Base-by-base conservation (phyloP, 2,888 invertebrate species). In the Lepidochitona cinerea region DNA sequence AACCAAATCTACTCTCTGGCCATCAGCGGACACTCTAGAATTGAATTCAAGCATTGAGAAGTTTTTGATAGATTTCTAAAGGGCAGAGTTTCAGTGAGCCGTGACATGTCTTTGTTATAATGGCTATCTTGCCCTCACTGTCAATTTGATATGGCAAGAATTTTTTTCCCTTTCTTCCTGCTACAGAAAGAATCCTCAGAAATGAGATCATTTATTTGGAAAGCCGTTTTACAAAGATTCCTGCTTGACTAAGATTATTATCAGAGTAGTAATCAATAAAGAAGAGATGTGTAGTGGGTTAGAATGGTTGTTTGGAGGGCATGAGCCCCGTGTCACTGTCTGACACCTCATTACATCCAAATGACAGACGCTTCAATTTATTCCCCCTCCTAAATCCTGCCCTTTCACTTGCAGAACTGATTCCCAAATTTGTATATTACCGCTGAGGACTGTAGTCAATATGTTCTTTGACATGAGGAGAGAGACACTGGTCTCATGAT, bases 341-440 rank as follows among this genome's bases (percentile, higher is more conserved):
- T 59, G 59, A 59, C 59, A 59, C 59, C 23, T 59, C 59, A 59
- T 59, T 59, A 59, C 59, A 29, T 14, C 18, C 14, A 59, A 59
- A 59, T 59, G 59, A 59, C 59, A 59, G 59, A 59, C 32, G 29
- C 59, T 23, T 23, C 26, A 29, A 59, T 59, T 59, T 59, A 59
- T 59, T 29, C 29, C 32, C 59, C 23, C 14, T 32, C 2, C 23
- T 23, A 29, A 59, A 59, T 18, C 59, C 59, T 23, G 59, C 59
- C 59, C 41, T 41, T 41, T 41, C 41, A 41, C 41, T 41, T 41
- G 9, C 41, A 59, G 32, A 29, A 26, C 59, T 29, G 26, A 59
- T 23, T 59, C 26, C 59, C 26, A 59, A 59, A 59, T 59, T 59
- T 59, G 59, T 59, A 59, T 59, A 59, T 59, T 59, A 59, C 59